Evolutionary conservation across 2,888 invertebrate species (phyloP), one percentile per base, ranked within the genome.

Genomic region (Chironomus tentans): DNA sequence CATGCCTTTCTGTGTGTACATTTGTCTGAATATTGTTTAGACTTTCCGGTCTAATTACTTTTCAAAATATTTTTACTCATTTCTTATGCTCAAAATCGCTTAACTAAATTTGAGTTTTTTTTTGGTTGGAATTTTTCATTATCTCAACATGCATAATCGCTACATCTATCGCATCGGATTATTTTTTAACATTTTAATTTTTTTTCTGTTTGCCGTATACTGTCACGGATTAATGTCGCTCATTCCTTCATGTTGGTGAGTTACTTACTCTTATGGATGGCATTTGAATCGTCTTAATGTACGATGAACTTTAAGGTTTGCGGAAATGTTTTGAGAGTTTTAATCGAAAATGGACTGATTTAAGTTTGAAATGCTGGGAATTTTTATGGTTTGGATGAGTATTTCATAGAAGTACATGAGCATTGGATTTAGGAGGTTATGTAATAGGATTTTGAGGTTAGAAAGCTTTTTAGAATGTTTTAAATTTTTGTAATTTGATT

Each of bases 21-120:
- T 62, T 7, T 22, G 62, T 18, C 10, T 12, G 13, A 62, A 10
- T 62, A 18, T 62, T 72, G 72, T 72, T 72, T 73, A 65, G 73
- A 73, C 73, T 73, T 73, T 73, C 62, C 73, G 73, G 61, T 73
- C 73, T 73, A 62, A 47, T 73, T 73, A 22, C 62, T 7, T 15
- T 56, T 73, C 65, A 73, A 72, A 73, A 73, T 73, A 73, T 72
- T 72, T 70, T 48, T 68, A 22, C 15, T 13, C n/a, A 48, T 4
- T 7, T 48, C n/a, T n/a, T n/a, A n/a, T n/a, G n/a, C 12, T 3
- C 68, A 28, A 68, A 38, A 38, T 38, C 2, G 10, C 10, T 38
- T 38, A 38, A 10, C 38, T 38, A 38, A 28, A n/a, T 1, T 13
- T 68, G 6, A 5, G 5, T 1, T 28, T 1, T 28, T 28, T 28